These are phyloP conservation scores for Sussaba pulchella DNA, from an alignment of 2,888 invertebrate genomes.

Conservation along the genomic window DNA sequence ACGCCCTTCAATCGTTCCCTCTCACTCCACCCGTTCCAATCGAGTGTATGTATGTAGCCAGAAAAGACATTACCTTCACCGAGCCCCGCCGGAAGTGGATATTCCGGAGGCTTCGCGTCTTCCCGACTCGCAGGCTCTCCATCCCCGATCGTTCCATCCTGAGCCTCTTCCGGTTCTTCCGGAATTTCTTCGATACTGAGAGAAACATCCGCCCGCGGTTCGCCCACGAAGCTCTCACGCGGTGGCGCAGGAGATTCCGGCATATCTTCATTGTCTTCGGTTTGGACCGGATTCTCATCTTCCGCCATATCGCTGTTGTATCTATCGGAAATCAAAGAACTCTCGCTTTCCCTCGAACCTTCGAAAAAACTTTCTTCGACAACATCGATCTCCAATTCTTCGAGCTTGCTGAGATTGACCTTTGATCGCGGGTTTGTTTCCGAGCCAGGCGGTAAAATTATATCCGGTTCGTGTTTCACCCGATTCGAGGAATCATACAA, in stretches of 20 bases:
- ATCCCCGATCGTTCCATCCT: conserved; percentile 53
- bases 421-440: neutral
- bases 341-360: conserved; percentile 47
- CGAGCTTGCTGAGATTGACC: conserved; percentile 31
- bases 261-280: conserved; percentile 53
- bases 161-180: conserved; percentile 16
- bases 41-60: neutral
- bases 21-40: too few relatives aligned
- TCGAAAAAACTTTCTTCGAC: conserved; percentile 47
- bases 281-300: conserved; percentile 26
- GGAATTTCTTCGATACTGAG: conserved; percentile 17
- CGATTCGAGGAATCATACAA: conserved; percentile 24
- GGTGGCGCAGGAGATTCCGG: conserved; percentile 20
- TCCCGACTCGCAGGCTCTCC: neutral
- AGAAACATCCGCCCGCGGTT: conserved; percentile 4
- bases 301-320: conserved; percentile 47
- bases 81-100: conserved; percentile 60
- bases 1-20: too few relatives aligned
- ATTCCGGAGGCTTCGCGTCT: conserved; percentile 65
- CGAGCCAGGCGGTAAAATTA: conserved; percentile 26
- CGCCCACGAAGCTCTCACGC: conserved; percentile 47
- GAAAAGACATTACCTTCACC: conserved; percentile 59
- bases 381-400: conserved; percentile 52
- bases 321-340: conserved; percentile 1
- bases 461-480: conserved; percentile 43